Evolutionary conservation across 1,140 invertebrate species (phyloP).

Genomic region (Drosophila nigromelanica): DNA sequence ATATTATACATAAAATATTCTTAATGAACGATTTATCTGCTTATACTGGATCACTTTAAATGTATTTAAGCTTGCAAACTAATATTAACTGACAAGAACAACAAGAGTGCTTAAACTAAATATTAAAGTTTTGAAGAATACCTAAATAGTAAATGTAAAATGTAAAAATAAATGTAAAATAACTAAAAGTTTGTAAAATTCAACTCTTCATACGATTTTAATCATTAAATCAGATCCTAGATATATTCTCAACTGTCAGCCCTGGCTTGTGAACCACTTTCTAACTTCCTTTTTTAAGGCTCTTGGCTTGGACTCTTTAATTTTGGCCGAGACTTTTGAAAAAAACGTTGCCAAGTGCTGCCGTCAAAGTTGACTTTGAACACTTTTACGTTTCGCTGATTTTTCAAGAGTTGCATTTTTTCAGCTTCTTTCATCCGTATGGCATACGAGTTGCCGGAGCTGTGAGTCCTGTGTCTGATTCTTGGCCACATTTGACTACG

Average conservation of each 20-base stretch:
- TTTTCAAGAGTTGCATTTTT: constrained; percentile 74
- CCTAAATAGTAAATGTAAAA: too few relatives aligned
- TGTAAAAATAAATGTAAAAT: too few relatives aligned
- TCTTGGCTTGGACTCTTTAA: constrained; percentile 3
- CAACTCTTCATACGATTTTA: neutral
- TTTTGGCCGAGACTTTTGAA: constrained; percentile 14
- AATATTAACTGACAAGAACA: too few relatives aligned
- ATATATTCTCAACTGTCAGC: neutral
- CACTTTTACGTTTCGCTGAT: constrained; percentile 82
- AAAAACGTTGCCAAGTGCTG: constrained; percentile 49
- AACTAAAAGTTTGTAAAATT: too few relatives aligned
- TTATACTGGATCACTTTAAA: too few relatives aligned
- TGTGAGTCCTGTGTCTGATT: constrained; percentile 28
- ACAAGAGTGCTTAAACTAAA: too few relatives aligned
- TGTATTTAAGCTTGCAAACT: too few relatives aligned
- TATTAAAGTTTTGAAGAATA: too few relatives aligned
- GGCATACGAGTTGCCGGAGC: constrained; percentile 3
- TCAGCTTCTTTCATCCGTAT: constrained; percentile 12
- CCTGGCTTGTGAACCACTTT: constrained; percentile 2
- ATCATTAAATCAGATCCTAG: neutral
- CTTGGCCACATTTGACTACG: constrained; percentile 71
- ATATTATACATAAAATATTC: too few relatives aligned
- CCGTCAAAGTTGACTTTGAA: constrained; percentile 79
- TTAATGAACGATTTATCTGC: too few relatives aligned
- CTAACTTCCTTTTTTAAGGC: constrained; percentile 13